A percentile compares a stretch with the other conserved stretches of the same genome.
These are phyloP conservation scores for Pristionchus exspectatus DNA, from an alignment of 2,888 invertebrate genomes.

Conservation along the genomic window DNA sequence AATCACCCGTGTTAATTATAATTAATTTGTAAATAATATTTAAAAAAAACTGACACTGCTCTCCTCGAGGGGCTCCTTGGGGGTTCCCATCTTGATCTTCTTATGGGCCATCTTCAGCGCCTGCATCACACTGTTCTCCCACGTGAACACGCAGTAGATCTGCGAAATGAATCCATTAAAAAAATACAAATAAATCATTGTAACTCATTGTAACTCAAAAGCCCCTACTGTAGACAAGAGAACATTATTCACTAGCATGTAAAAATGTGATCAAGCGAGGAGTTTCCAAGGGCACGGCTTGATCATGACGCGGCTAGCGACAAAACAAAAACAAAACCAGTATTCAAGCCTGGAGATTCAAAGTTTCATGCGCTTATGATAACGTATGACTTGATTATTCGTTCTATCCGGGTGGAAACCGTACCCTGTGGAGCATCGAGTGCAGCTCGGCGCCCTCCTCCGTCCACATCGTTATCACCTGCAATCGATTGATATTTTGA, in stretches of 20 bases:
- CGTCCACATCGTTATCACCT: constrained; percentile 54
- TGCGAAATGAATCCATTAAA: no score
- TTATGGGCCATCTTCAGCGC: neutral
- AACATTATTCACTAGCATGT: no score
- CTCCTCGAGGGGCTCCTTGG: neutral
- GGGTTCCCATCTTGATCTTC: neutral
- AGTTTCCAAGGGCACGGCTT: no score
- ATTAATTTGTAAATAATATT: neutral
- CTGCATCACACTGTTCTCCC: constrained; percentile 48
- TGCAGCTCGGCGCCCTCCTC: constrained; percentile 54
- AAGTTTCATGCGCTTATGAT: no score
- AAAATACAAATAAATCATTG: no score
- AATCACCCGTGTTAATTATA: no score
- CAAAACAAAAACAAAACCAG: neutral
- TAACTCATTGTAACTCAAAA: no score
- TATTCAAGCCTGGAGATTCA: no score
- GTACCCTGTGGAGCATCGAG: constrained; percentile 43
- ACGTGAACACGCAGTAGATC: constrained; percentile 40
- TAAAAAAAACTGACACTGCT: neutral
- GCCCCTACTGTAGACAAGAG: no score
- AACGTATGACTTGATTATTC: no score
- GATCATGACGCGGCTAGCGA: no score
- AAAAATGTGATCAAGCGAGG: no score
- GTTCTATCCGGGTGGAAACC: neutral
- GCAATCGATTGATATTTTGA: neutral